phyloP scores from a whole-genome alignment of 2,797 vertebrate genomes.

The Harpagifer antarcticus region DNA sequence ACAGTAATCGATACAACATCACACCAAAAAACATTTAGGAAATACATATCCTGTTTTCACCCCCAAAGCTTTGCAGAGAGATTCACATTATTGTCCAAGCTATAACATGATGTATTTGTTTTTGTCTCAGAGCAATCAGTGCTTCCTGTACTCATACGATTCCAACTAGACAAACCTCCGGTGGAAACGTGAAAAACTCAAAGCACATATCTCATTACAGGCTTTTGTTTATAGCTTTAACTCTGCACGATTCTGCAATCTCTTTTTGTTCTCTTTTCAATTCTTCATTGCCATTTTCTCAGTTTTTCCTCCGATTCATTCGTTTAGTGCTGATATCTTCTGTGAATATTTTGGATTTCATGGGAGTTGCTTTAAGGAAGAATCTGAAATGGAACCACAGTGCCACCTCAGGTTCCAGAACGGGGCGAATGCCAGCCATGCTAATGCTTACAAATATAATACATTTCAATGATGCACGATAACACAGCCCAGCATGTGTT shows the following conservation, averaged over 20 bases:
- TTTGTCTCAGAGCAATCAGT: constrained; percentile 63
- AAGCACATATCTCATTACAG: constrained; percentile 76
- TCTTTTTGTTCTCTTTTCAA: constrained; percentile 1
- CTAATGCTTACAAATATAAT: not conserved
- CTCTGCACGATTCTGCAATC: constrained; percentile 29
- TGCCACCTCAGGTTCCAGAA: constrained; percentile 22
- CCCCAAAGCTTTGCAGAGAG: constrained; percentile 24
- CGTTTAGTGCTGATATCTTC: constrained; percentile 25
- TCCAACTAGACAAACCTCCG: constrained; percentile 59
- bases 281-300: constrained; percentile 18
- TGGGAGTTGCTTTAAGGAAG: constrained; percentile 30
- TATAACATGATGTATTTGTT: constrained; percentile 58
- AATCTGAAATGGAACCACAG: constrained; percentile 8
- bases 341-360: constrained; percentile 46
- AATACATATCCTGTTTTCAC: constrained; percentile 25
- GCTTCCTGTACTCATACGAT: constrained; percentile 34
- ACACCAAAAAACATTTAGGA: constrained; percentile 10
- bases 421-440: not conserved
- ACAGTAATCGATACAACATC: constrained; percentile 37
- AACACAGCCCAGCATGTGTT: not conserved
- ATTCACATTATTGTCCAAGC: constrained; percentile 57
- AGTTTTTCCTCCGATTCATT: constrained; percentile 41
- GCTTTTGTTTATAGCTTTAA: constrained; percentile 69
- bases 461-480: not conserved
- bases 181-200: constrained; percentile 59